Base-by-base conservation (phyloP, 2,888 invertebrate species). In the Teinopalpus imperialis region DNA sequence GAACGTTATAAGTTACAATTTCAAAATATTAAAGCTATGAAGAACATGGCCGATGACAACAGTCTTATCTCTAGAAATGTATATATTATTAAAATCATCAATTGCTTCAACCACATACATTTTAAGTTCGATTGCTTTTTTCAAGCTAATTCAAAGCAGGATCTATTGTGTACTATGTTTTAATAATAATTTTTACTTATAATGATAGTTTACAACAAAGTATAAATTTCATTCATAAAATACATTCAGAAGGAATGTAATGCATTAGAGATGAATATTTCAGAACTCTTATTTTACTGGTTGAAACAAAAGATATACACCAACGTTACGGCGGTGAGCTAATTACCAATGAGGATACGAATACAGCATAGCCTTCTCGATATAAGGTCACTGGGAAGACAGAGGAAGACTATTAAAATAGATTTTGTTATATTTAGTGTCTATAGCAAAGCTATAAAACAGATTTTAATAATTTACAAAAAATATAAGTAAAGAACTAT, bases 1-100 rank as follows among this genome's bases (percentile, higher is more conserved):
- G 61, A 65, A 65, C 61, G 56, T 64, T 66, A 64, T 66, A 71
- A 64, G 63, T 69, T 70, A 74, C 69, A 77, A 71, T 74, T 72
- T 76, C 71, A 77, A 80, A 72, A 34, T 69, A 76, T 83, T 83
- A 81, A 83, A 85, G 83, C 83, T 85, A 80, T 83, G 59, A 64
- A 69, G 72, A 78, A 82, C 76, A 77, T 81, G 81, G 81, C 77
- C 74, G 70, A 74, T 71, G 64, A 76, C 69, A 76, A 80, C 77
- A 80, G 77, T 81, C 78, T 79, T 82, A 82, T 56, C 54, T 49
- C 77, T 80, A 62, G 56, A 65, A 51, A 56, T 51, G 26, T 56
- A 51, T 43, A 52, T 51, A 57, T 48, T 52, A 50, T 55, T 47
- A 54, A 52, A 48, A 51, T 51, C 54, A 53, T 48, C 51, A 51